These are phyloP conservation scores for Conger conger DNA, from an alignment of 2,113 vertebrate species.

Conservation along the genomic window DNA sequence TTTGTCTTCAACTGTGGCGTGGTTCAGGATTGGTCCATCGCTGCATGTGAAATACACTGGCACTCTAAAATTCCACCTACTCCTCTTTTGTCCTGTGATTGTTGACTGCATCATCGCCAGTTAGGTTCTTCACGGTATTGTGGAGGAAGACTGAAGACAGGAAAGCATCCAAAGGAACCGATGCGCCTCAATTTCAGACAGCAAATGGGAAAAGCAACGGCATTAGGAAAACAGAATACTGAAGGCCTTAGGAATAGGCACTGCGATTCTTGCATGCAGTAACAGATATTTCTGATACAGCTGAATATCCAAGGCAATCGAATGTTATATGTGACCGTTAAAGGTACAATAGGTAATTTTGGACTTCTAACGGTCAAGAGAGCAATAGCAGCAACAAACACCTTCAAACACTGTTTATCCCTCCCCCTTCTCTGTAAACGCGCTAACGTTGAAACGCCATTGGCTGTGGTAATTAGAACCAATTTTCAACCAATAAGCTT, in stretches of 20 bases:
- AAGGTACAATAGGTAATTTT: too few species aligned
- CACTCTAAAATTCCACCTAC: not conserved
- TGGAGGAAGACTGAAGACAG: not conserved
- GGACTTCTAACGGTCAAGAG: too few species aligned
- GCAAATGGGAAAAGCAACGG: not conserved
- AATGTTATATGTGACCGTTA: not conserved
- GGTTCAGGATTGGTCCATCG: not conserved
- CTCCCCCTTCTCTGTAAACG: too few species aligned
- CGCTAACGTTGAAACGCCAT: too few species aligned
- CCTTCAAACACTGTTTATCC: too few species aligned
- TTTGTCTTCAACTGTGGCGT: not conserved
- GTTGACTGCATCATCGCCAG: not conserved
- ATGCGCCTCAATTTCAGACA: not conserved
- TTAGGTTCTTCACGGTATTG: not conserved
- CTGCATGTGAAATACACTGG: not conserved
- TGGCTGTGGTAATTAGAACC: too few species aligned
- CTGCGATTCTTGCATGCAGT: not conserved
- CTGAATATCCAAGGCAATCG: not conserved
- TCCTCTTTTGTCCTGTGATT: not conserved
- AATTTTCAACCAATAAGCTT: too few species aligned
- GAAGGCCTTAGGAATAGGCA: too few species aligned
- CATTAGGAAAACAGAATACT: too few species aligned
- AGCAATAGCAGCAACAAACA: too few species aligned
- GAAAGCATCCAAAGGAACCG: conserved; percentile 4
- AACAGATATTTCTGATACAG: not conserved